Conservation (phyloP, 2,888 invertebrate species). For the Cryptus viduatorius region DNA sequence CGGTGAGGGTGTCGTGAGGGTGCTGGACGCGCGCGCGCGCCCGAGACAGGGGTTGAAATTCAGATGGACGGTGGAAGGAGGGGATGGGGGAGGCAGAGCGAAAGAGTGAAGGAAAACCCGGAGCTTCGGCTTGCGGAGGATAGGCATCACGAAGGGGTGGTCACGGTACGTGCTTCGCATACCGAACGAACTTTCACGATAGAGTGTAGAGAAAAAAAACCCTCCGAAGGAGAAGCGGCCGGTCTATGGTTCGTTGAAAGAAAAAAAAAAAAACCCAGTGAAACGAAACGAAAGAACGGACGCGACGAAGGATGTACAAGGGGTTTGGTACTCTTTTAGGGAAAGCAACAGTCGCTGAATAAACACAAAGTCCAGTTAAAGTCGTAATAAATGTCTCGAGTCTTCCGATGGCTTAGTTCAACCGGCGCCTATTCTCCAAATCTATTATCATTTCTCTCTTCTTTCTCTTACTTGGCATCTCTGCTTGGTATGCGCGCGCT, state of each 20-base stretch:
- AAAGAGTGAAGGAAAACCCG: conserved; percentile 66
- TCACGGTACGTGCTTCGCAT: conserved; percentile 82
- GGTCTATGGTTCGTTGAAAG: conserved; percentile 19
- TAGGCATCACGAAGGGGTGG: conserved; percentile 71
- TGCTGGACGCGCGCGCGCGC: conserved; percentile 61
- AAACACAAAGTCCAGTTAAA: conserved; percentile 84
- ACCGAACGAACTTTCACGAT: conserved; percentile 69
- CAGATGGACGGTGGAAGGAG: conserved; percentile 46
- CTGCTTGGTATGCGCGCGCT: conserved; percentile 25
- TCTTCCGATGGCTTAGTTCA: conserved; percentile 77
- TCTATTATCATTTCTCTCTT: conserved; percentile 38
- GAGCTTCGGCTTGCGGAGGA: conserved; percentile 51
- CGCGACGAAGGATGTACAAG: conserved; percentile 38
- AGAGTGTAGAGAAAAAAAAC: conserved; percentile 53
- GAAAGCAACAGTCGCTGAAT: conserved; percentile 84
- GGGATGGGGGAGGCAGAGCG: conserved; percentile 21
- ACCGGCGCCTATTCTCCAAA: conserved; percentile 68
- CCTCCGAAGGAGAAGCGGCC: conserved; percentile 51
- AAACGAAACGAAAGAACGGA: conserved; percentile 49
- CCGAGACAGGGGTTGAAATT: conserved; percentile 80
- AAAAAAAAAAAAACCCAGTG: conserved; percentile 41
- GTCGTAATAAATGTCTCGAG: conserved; percentile 84
- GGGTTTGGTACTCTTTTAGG: conserved; percentile 65
- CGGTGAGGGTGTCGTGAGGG: conserved; percentile 71
- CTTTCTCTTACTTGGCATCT: conserved; percentile 38